Evolutionary conservation across 2,888 invertebrate genomes (phyloP), one percentile per base, ranked within the genome.

Genomic region (Diarsia brunnea): DNA sequence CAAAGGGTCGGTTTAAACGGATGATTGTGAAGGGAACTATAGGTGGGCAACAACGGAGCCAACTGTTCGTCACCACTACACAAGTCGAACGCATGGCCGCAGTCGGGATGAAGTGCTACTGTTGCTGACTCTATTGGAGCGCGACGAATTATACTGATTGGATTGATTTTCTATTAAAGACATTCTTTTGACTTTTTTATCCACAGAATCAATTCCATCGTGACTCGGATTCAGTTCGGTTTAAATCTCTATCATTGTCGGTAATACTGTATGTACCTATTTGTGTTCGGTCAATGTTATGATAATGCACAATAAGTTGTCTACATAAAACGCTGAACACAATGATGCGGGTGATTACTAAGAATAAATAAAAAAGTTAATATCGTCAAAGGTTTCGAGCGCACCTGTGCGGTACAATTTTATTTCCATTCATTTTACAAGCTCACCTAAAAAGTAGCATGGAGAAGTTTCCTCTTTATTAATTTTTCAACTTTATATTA

Each of bases 401-500:
- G 94, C 96, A 96, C 96, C 96, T 96, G 96, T 93, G 95, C 94
- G 92, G 92, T 95, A 95, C 95, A 94, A 94, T 96, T 96, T 96
- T 96, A 95, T 96, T 96, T 95, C 95, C 95, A 96, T 96, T 96
- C 95, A 95, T 95, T 96, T 96, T 96, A 95, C 94, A 95, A 95
- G 95, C 95, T 95, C 92, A 94, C 95, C 96, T 95, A 96, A 95
- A 96, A 95, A 95, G 94, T 93, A 93, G 89, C 94, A 92, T 91
- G 92, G 91, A 93, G 93, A 95, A 96, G 94, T 96, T 96, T 94
- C 93, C 90, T 95, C 96, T 96, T 96, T 96, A 96, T 96, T 96
- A 96, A 96, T 96, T 96, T 96, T 96, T 95, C 94, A 96, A 96
- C 96, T 96, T 96, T 96, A 95, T 96, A 96, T 96, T 96, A 95